phyloP scores from a whole-genome alignment of 2,888 invertebrate species.

The Didymodactylos carnosus region DNA sequence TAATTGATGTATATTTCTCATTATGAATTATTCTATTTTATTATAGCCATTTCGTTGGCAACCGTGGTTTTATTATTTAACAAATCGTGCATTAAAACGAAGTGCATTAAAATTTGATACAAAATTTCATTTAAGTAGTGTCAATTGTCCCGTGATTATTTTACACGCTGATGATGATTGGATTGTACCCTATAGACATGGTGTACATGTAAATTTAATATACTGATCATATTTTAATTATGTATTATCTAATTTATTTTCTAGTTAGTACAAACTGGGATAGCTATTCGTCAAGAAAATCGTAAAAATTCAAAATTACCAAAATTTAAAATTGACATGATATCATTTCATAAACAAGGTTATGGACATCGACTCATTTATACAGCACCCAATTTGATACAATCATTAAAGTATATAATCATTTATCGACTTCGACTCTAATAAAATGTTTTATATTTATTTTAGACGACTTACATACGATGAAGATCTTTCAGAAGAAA shows the following conservation, averaged over 20 bases:
- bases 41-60: background rate
- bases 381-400: background rate
- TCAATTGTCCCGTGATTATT: background rate
- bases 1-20: background rate
- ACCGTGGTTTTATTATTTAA: background rate
- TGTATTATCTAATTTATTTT: no score
- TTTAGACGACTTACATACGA: background rate
- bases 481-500: no score
- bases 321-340: background rate
- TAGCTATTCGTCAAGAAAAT: background rate
- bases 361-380: background rate
- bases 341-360: background rate
- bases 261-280: background rate
- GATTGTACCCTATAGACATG: conserved; percentile 2
- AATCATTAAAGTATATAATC: background rate
- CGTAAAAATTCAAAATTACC: background rate
- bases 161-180: conserved; percentile 13
- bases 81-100: background rate
- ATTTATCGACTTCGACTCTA: no score
- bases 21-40: background rate
- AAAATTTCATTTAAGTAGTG: background rate
- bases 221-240: no score
- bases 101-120: background rate
- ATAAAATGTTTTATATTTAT: background rate
- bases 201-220: conserved; percentile 1